These are phyloP conservation scores for Drosophila lacicola DNA, from an alignment of 2,888 invertebrate species.

Conservation along the genomic window DNA sequence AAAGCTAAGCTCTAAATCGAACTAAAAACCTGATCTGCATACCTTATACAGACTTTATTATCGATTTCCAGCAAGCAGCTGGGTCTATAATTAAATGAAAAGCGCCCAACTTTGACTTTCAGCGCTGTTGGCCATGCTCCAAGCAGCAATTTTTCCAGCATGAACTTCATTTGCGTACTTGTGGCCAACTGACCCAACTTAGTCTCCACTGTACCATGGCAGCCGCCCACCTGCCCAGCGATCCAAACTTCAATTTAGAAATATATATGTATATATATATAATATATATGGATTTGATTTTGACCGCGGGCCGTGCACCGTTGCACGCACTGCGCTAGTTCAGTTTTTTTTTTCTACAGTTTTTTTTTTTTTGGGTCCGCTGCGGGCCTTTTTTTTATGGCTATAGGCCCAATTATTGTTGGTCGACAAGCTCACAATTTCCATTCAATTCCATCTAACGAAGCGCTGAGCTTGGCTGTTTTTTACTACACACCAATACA, in stretches of 20 bases:
- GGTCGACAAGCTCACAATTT: constrained; percentile 3
- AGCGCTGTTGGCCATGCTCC: constrained; percentile 46
- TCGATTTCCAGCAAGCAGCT: too few species aligned
- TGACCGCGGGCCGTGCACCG: constrained; percentile 34
- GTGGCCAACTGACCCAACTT: constrained; percentile 44
- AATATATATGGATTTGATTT: constrained; percentile 13
- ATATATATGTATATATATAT: background rate
- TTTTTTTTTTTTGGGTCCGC: constrained; percentile 22
- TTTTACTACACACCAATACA: constrained; percentile 25
- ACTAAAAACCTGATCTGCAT: too few species aligned
- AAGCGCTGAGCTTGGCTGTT: constrained; percentile 21
- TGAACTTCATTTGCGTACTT: constrained; percentile 44
- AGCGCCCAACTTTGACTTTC: constrained; percentile 56
- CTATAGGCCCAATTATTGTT: constrained; percentile 43
- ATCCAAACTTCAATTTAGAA: constrained; percentile 4
- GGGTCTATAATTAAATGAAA: too few species aligned
- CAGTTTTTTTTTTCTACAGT: constrained; percentile 14
- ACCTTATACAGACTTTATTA: too few species aligned
- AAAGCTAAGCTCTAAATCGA: too few species aligned
- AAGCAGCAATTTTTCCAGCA: constrained; percentile 11
- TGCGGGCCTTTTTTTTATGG: constrained; percentile 42
- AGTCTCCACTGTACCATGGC: constrained; percentile 36
- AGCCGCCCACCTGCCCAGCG: constrained; percentile 12
- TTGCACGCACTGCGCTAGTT: constrained; percentile 54
- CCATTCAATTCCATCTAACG: constrained; percentile 50